These are phyloP conservation scores for Heliornis fulica DNA, from an alignment of 2,113 vertebrate species.

Conservation along the genomic window DNA sequence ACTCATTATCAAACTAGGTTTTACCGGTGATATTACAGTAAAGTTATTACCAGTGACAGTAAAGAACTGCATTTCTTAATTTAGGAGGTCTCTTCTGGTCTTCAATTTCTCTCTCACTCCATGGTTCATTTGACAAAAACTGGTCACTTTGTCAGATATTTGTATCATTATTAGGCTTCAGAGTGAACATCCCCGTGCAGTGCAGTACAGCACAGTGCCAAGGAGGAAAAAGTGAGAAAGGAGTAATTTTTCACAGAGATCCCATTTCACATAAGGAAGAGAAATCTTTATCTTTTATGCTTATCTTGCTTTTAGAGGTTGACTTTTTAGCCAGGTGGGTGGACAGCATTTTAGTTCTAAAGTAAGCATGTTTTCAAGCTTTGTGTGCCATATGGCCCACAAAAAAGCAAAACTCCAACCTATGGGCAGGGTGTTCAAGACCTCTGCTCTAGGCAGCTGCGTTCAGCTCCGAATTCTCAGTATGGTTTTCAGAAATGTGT, in stretches of 20 bases:
- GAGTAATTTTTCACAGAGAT: neutral
- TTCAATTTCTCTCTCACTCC: neutral
- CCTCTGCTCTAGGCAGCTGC: slow-evolving; percentile 32
- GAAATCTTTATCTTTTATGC: neutral
- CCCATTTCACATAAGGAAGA: neutral
- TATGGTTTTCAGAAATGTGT: neutral
- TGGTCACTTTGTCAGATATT: neutral
- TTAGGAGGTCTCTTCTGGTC: neutral
- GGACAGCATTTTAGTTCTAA: neutral
- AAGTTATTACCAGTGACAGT: neutral
- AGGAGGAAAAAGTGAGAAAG: neutral
- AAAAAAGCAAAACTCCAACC: slow-evolving; percentile 3
- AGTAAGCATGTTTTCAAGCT: slow-evolving; percentile 20
- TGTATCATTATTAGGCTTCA: neutral
- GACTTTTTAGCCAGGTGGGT: slow-evolving; percentile 1
- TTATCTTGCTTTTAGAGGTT: slow-evolving; percentile 37
- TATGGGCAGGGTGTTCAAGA: neutral
- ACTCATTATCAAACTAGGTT: neutral
- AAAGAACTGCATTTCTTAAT: neutral
- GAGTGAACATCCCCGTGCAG: neutral
- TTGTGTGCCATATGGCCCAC: neutral
- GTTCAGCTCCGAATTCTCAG: neutral
- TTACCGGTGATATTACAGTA: neutral
- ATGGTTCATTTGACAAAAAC: neutral
- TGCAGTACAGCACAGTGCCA: neutral